Percentiles rank a stretch among this genome's conserved stretches.
Evolutionary conservation across 2,113 vertebrate species (phyloP).

Genomic region (Monarcha castaneiventris): DNA sequence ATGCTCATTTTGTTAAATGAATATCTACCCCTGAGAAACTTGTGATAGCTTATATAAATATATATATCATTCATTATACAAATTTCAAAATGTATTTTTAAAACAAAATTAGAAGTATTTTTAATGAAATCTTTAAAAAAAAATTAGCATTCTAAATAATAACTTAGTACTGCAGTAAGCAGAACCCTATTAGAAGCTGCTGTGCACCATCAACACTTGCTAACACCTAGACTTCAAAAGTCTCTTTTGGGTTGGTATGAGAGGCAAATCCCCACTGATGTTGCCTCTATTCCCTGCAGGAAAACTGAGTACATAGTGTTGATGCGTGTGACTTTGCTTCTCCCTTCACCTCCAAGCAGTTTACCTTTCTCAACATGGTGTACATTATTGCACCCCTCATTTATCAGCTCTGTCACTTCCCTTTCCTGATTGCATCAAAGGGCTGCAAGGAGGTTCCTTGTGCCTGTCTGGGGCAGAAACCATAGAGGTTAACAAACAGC

Average conservation of each 20-base stretch:
- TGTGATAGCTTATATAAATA: background rate
- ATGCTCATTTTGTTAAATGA: background rate
- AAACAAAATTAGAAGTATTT: background rate
- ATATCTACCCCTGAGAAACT: background rate
- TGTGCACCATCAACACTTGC: background rate
- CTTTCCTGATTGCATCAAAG: background rate
- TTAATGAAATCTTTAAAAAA: background rate
- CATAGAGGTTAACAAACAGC: background rate
- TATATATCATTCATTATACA: background rate
- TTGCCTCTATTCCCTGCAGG: background rate
- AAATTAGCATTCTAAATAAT: background rate
- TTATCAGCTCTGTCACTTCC: background rate
- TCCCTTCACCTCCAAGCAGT: background rate
- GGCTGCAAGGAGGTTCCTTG: background rate
- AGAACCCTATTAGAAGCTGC: background rate
- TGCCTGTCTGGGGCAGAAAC: background rate
- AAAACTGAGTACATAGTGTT: background rate
- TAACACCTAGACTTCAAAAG: background rate
- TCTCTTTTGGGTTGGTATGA: background rate
- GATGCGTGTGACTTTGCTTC: background rate
- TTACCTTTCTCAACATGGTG: background rate
- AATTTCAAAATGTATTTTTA: background rate
- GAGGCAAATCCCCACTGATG: background rate
- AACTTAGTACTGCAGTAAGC: background rate
- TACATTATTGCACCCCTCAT: background rate